Percentiles rank a stretch among this genome's conserved stretches.
Evolutionary conservation across 2,113 vertebrate genomes (phyloP).

Genomic region (Athene cunicularia): DNA sequence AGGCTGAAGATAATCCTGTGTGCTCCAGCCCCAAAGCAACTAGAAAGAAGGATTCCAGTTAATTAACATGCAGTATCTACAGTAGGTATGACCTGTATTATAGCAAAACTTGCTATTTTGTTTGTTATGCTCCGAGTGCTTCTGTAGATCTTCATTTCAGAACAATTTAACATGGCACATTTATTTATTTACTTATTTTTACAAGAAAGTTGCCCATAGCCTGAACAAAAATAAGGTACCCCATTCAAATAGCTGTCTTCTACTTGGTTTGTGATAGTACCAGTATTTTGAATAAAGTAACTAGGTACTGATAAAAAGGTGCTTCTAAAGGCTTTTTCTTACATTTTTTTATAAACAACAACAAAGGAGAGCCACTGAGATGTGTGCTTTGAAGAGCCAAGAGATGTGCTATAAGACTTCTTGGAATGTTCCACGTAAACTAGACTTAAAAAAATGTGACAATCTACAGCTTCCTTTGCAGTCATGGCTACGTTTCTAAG

Average conservation of each 20-base stretch:
- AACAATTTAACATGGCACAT: neutral
- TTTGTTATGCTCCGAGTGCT: neutral
- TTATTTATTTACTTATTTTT: neutral
- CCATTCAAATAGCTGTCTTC: neutral
- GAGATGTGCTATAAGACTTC: neutral
- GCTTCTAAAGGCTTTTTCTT: neutral
- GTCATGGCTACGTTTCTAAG: neutral
- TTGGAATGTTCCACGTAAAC: neutral
- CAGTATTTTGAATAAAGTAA: neutral
- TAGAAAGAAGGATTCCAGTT: neutral
- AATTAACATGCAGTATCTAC: constrained; percentile 64
- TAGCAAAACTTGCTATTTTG: neutral
- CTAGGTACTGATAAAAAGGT: neutral
- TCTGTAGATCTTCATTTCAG: neutral
- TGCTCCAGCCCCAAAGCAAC: neutral
- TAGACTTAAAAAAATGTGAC: neutral
- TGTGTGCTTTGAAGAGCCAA: neutral
- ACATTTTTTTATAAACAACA: neutral
- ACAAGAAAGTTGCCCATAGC: neutral
- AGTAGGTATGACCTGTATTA: constrained; percentile 39
- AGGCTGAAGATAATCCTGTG: neutral
- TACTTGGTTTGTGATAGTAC: neutral
- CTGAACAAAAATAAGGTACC: neutral
- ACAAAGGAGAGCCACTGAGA: neutral
- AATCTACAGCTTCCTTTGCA: neutral